Conservation (phyloP, 2,797 vertebrate species). For the Melanotaenia maccullochi region DNA sequence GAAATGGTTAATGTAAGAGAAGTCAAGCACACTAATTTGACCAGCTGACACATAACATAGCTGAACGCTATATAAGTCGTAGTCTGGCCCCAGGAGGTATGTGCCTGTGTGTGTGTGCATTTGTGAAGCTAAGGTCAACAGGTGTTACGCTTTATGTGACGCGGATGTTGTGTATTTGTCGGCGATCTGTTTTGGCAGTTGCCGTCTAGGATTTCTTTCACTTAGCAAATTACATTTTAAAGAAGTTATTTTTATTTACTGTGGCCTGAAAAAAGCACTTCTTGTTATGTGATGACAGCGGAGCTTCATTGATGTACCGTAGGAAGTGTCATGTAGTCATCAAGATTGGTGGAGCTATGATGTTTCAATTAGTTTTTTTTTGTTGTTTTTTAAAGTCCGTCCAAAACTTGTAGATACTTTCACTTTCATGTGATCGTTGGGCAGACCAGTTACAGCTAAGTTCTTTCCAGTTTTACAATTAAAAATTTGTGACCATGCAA, state of each 20-base stretch:
- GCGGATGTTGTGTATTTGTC: conserved; percentile 22
- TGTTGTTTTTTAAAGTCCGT: background rate
- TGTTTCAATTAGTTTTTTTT: background rate
- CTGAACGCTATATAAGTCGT: conserved; percentile 72
- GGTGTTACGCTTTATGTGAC: conserved; percentile 60
- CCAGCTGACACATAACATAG: conserved; percentile 71
- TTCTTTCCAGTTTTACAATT: too few relatives aligned
- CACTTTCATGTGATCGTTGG: too few relatives aligned
- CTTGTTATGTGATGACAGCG: conserved; percentile 26
- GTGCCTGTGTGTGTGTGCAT: background rate
- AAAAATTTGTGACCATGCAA: too few relatives aligned
- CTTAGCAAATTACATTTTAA: conserved; percentile 20
- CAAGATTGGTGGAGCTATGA: background rate
- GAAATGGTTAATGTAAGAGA: conserved; percentile 35
- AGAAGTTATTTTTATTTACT: conserved; percentile 14
- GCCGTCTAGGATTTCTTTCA: conserved; percentile 26
- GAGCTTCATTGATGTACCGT: background rate
- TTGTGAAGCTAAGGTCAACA: conserved; percentile 57
- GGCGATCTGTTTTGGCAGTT: conserved; percentile 25
- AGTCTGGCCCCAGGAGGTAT: conserved; percentile 45
- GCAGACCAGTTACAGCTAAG: too few relatives aligned
- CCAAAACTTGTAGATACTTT: too few relatives aligned
- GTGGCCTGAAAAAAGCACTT: background rate
- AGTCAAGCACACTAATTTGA: conserved; percentile 54
- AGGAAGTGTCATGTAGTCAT: background rate